Conservation (phyloP, 2,888 invertebrate species). For the Oeneis ivallda region DNA sequence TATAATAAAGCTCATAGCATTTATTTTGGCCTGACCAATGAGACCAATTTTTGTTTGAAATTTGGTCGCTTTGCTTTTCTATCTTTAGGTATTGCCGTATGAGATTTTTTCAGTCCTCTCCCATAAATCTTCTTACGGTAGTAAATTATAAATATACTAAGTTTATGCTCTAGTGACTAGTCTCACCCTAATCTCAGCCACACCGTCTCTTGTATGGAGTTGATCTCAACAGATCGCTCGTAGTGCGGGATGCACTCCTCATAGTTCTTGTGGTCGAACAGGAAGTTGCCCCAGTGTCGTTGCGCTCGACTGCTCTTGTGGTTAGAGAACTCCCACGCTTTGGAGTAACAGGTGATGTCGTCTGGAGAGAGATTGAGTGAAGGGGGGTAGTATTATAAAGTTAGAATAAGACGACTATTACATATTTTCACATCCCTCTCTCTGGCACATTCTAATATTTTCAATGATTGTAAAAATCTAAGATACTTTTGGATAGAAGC, state of each 20-base stretch:
- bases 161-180: neutral
- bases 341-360: slow-evolving; percentile 89
- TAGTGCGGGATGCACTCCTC: slow-evolving; percentile 90
- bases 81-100: too few species aligned
- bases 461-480: too few species aligned
- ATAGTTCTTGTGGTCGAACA: slow-evolving; percentile 88
- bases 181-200: slow-evolving; percentile 90
- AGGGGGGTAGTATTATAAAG: neutral
- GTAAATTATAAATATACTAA: neutral
- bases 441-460: too few species aligned
- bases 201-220: slow-evolving; percentile 92
- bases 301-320: slow-evolving; percentile 91
- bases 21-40: too few species aligned
- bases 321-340: slow-evolving; percentile 95
- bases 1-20: too few species aligned
- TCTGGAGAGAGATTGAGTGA: slow-evolving; percentile 64
- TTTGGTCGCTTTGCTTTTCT: too few species aligned
- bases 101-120: too few species aligned
- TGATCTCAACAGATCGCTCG: slow-evolving; percentile 91
- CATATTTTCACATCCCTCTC: too few species aligned
- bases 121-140: too few species aligned
- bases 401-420: too few species aligned
- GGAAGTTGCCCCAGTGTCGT: slow-evolving; percentile 92
- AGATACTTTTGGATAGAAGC: too few species aligned
- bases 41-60: too few species aligned